Evolutionary conservation across 2,113 vertebrate species (phyloP).

Genomic region (Choloepus hoffmanni): DNA sequence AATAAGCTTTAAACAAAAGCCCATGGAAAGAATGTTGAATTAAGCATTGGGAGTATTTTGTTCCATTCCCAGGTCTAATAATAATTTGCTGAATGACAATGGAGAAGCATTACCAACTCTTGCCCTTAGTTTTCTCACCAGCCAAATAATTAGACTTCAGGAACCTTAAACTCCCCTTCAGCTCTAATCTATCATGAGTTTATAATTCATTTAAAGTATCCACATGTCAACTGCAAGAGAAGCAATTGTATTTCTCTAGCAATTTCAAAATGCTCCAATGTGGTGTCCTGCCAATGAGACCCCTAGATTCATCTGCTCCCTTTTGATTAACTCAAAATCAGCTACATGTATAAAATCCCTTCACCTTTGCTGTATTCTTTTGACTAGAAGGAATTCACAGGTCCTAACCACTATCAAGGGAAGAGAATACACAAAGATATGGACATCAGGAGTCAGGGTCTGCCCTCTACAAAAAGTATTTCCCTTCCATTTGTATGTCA

Average conservation of each 20-base stretch:
- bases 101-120: neutral
- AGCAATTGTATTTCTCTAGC: neutral
- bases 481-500: neutral
- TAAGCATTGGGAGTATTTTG: neutral
- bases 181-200: neutral
- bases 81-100: neutral
- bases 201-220: neutral
- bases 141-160: neutral
- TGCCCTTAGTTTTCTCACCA: neutral
- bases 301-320: neutral
- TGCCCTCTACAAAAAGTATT: neutral
- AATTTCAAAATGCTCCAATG: neutral
- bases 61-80: slow-evolving; percentile 6
- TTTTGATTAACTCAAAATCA: slow-evolving; percentile 36
- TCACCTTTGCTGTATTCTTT: neutral
- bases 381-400: neutral
- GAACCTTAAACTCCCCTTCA: neutral
- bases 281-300: neutral
- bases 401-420: neutral
- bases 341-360: neutral
- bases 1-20: neutral
- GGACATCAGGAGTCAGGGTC: neutral
- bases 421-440: neutral
- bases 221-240: neutral
- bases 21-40: neutral